Base-by-base conservation (phyloP, 2,113 vertebrate genomes). In the Glareola pratincola region DNA sequence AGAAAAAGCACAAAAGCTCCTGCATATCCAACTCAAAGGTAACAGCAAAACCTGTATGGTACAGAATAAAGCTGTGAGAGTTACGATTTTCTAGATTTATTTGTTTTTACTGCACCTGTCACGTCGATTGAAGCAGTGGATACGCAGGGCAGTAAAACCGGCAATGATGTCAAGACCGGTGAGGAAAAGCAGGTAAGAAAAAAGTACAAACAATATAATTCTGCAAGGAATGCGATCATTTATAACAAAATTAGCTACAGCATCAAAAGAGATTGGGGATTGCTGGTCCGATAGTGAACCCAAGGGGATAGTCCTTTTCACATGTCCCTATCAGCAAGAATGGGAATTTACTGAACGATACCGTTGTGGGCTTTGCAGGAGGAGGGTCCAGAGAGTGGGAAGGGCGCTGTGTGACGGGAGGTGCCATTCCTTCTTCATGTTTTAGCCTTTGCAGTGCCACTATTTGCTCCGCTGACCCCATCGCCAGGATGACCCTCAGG, bases 401-500 rank as follows among this genome's bases (percentile, higher is more conserved):
- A 53, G 99, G 99, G 63, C 98, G 98, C 13, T 94, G 94, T 11
- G 75, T 36, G 60, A 96, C 57, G 5, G 97, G 77, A 26, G 95
- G 91, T 1, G 64, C 76, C 29, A 20, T 34, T 60, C 96, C 97
- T 43, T 98, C 98, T n/a, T 98, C 98, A 41, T 95, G 97, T 87
- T 98, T 99, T 3, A 98, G 96, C 53, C 98, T 98, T 63, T 99
- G 99, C 26, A 99, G 95, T 12, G 98, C 96, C 68, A 95, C 80
- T 12, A 99, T 98, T 81, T 99, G 99, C 51, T 98, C 98, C 5
- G 98, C 98, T 23, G 95, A 98, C 4, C 99, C 99, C 98, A 99
- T 99, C 0, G 99, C 99, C 95, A 99, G 93, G 82, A 99, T 53
- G 30, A 99, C 99, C 74, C 98, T 97, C 41, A 99, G 98, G 86